Evolutionary conservation across 2,797 vertebrate species (phyloP), one percentile per base, ranked within the genome.

Genomic region (Oreochromis grahami): DNA sequence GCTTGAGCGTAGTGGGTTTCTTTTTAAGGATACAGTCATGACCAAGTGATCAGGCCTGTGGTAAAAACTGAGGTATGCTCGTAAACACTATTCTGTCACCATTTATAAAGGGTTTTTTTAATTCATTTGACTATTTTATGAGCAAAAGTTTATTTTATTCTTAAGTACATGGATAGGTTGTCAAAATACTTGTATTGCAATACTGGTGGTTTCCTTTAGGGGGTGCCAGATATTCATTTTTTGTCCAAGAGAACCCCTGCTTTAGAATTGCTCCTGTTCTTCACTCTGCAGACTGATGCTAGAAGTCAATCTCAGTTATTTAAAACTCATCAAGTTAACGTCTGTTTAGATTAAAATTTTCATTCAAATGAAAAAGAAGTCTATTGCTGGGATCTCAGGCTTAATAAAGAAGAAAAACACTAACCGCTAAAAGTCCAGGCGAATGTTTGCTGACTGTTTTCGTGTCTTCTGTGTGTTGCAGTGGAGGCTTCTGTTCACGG

Each of bases 401-500:
- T 38, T 70, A 45, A 72, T 45, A 5, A 72, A 45, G 8, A 43
- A 45, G 68, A 48, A 48, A 72, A 72, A 48, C 41, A 12, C 65
- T 1, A 45, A 70, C 38, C 26, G 10, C 26, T 72, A 0, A 24
- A 41, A 68, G 24, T 72, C 68, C 68, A 29, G 4, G 14, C 6
- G 4, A 3, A 21, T 45, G 15, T 48, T 60, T 7, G 3, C 4
- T 52, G 7, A 77, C 21, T 77, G 7, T 13, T 56, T 72, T 2
- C 12, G 6, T 70, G 14, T 55, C 45, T 12, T 87, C 24, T 80
- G 17, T 88, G 15, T 89, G 43, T 87, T 88, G 65, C 92, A 99
- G 99, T 99, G 96, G 99, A 99, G 94, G 99, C 99, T 5, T 99
- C 98, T 3, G 98, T 98, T 85, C 98, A 99, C 53, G 95, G 98